Percentiles rank a stretch among this genome's conserved stretches.
Evolutionary conservation across 2,888 invertebrate species (phyloP).

Genomic region (Noctua pronuba): DNA sequence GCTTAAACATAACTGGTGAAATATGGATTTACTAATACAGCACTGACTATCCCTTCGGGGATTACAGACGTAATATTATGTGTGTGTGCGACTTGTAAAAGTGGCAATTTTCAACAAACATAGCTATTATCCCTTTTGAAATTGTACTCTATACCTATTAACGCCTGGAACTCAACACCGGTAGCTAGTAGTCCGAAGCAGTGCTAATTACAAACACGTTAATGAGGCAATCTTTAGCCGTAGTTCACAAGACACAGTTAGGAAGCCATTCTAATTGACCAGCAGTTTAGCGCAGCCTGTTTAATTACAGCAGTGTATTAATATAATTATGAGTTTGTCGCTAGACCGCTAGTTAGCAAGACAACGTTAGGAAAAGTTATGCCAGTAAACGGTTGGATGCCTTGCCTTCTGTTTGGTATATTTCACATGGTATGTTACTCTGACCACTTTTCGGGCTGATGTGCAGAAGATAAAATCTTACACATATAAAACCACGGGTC

Average conservation of each 20-base stretch:
- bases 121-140: neutral
- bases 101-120: neutral
- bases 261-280: constrained; percentile 54
- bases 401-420: neutral
- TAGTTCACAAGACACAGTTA: constrained; percentile 25
- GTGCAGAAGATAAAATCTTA: neutral
- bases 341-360: constrained; percentile 9
- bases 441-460: neutral
- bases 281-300: constrained; percentile 35
- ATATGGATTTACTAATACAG: neutral
- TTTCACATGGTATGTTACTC: neutral
- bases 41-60: too few species aligned
- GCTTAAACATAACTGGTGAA: neutral
- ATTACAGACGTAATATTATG: neutral
- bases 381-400: too few species aligned
- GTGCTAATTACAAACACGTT: constrained; percentile 23
- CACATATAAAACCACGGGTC: neutral
- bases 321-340: constrained; percentile 27
- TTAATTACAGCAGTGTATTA: constrained; percentile 33
- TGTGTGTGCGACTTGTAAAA: neutral
- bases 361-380: neutral
- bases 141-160: neutral
- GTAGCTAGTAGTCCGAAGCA: neutral
- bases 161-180: neutral
- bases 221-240: constrained; percentile 33